Evolutionary conservation across 2,797 vertebrate genomes (phyloP).

Genomic region (Echiichthys vipera): DNA sequence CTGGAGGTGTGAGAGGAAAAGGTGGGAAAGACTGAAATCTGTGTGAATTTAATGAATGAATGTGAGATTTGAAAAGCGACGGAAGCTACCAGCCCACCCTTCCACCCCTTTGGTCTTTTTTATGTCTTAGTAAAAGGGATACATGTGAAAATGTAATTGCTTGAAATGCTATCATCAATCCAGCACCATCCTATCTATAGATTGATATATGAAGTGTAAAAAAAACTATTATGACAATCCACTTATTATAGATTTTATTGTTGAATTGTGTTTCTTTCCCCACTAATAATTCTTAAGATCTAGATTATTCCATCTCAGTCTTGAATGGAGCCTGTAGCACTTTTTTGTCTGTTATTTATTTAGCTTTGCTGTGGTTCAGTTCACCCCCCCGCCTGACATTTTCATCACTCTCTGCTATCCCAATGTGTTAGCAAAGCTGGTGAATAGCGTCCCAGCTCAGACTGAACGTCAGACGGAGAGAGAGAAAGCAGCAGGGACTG

Average conservation of each 20-base stretch:
- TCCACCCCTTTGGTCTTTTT: slow-evolving; percentile 58
- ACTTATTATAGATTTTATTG: slow-evolving; percentile 66
- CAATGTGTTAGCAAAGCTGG: slow-evolving; percentile 65
- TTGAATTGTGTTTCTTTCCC: slow-evolving; percentile 65
- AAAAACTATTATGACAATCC: slow-evolving; percentile 73
- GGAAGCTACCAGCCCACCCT: slow-evolving; percentile 47
- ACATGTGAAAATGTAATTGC: slow-evolving; percentile 66
- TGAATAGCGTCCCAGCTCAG: slow-evolving; percentile 51
- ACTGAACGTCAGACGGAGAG: neutral
- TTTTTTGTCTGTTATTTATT: slow-evolving; percentile 79
- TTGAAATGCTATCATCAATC: slow-evolving; percentile 71
- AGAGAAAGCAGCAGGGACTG: slow-evolving; percentile 15
- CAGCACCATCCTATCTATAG: slow-evolving; percentile 72
- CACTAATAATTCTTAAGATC: slow-evolving; percentile 42
- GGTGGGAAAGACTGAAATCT: slow-evolving; percentile 36
- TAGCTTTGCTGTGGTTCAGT: slow-evolving; percentile 74
- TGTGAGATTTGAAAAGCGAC: slow-evolving; percentile 57
- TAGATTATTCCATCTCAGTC: slow-evolving; percentile 60
- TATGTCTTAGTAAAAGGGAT: slow-evolving; percentile 76
- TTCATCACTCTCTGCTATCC: slow-evolving; percentile 49
- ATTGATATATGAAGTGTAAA: slow-evolving; percentile 74
- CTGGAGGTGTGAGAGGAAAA: slow-evolving; percentile 39
- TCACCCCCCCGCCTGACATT: slow-evolving; percentile 51
- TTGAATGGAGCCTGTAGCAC: slow-evolving; percentile 75
- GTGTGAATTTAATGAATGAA: slow-evolving; percentile 55